Percentiles rank a stretch among this genome's conserved stretches.
phyloP scores from a whole-genome alignment of 2,797 vertebrate species.

The Echiichthys vipera region DNA sequence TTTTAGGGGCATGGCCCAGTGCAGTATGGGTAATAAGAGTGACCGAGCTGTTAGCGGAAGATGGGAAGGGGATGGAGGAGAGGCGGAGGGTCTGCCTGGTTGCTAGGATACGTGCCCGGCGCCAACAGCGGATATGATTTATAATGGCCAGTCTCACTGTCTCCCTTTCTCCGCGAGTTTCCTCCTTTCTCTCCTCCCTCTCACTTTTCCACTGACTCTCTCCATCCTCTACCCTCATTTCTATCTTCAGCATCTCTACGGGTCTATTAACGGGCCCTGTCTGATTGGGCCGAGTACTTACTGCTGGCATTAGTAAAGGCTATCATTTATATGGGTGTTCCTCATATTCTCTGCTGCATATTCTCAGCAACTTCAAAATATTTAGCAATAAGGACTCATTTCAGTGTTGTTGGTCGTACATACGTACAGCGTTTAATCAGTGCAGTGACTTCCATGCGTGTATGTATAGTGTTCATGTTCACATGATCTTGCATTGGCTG shows the following conservation, averaged over 20 bases:
- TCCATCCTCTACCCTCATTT: constrained; percentile 59
- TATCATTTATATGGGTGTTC: constrained; percentile 52
- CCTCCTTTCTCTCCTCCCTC: constrained; percentile 71
- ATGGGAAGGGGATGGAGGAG: constrained; percentile 70
- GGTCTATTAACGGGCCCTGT: constrained; percentile 49
- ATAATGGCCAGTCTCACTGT: constrained; percentile 83
- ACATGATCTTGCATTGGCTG: constrained; percentile 49
- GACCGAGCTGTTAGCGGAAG: constrained; percentile 71
- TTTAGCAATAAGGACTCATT: constrained; percentile 10
- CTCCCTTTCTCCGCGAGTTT: constrained; percentile 76
- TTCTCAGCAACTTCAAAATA: constrained; percentile 23
- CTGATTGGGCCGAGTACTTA: constrained; percentile 50
- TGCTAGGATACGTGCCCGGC: constrained; percentile 82
- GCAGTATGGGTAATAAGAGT: constrained; percentile 78
- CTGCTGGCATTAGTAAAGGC: constrained; percentile 42
- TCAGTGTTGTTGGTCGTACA: neutral
- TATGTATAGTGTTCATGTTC: constrained; percentile 17
- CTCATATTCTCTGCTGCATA: constrained; percentile 32
- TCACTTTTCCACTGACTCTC: constrained; percentile 67
- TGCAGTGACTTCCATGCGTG: neutral
- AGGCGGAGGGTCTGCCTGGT: constrained; percentile 80
- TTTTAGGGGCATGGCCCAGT: constrained; percentile 70
- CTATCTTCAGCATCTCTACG: constrained; percentile 53
- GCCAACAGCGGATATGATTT: constrained; percentile 84
- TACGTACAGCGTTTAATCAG: neutral